Percentiles rank a stretch among this genome's conserved stretches.
Conservation (phyloP, 2,113 vertebrate species). For the Nematolebias whitei region DNA sequence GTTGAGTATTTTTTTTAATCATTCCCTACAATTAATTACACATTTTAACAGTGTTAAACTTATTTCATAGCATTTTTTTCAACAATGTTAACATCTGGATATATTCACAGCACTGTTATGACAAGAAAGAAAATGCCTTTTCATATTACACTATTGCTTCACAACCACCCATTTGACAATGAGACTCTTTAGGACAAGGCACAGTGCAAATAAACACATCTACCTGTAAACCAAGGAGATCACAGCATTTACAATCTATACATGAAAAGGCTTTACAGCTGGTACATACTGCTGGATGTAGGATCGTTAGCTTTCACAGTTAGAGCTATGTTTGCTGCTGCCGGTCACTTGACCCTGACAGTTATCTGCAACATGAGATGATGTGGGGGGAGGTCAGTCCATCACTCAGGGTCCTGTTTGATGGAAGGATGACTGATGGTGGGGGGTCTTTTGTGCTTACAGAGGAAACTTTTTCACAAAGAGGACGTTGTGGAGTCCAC, state of each 20-base stretch:
- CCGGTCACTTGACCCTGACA: conserved; percentile 29
- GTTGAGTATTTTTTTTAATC: conserved; percentile 57
- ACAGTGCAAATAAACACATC: conserved; percentile 73
- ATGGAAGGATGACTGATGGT: conserved; percentile 38
- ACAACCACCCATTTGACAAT: conserved; percentile 72
- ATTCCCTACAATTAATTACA: conserved; percentile 63
- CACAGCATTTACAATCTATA: conserved; percentile 74
- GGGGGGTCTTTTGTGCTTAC: conserved; percentile 43
- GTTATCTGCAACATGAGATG: conserved; percentile 48
- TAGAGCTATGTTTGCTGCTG: conserved; percentile 28
- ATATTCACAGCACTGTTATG: conserved; percentile 75
- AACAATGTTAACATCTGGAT: conserved; percentile 66
- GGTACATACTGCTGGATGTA: conserved; percentile 53
- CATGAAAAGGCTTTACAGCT: conserved; percentile 64
- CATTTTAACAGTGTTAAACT: conserved; percentile 59
- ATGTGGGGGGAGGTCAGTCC: background rate
- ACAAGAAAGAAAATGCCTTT: conserved; percentile 66
- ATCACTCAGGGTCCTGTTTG: conserved; percentile 15
- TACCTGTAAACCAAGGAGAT: conserved; percentile 67
- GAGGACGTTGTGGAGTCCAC: conserved; percentile 97
- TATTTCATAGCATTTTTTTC: conserved; percentile 42
- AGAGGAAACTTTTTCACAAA: conserved; percentile 79
- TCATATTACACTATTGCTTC: conserved; percentile 63
- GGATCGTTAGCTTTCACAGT: conserved; percentile 60
- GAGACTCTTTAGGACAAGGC: conserved; percentile 73